phyloP scores from a whole-genome alignment of 92 coral and sea anemone genomes.

The Muricea muricata region DNA sequence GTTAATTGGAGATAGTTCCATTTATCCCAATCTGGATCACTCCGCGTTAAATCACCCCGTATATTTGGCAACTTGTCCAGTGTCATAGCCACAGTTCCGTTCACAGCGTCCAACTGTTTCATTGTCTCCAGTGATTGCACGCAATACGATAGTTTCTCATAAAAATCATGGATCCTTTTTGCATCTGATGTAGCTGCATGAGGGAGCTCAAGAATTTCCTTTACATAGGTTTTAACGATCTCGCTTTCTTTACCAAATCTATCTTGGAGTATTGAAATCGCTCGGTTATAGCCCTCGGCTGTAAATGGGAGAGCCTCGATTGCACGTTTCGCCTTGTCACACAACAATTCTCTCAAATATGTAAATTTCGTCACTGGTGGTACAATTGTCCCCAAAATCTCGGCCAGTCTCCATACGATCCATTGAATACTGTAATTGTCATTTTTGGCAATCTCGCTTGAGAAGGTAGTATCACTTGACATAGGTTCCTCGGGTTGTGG shows the following conservation, averaged over 20 bases:
- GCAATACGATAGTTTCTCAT: no score
- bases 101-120: constrained; percentile 25
- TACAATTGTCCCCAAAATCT: constrained; percentile 15
- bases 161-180: no score
- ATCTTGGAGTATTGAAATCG: no score
- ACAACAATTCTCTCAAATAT: constrained; percentile 20
- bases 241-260: no score
- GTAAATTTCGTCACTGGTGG: constrained; percentile 28
- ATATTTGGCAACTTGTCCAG: constrained; percentile 33
- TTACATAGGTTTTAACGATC: no score
- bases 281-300: not conserved
- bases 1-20: constrained; percentile 31
- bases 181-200: no score
- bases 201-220: no score
- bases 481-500: not conserved
- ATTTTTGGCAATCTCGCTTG: not conserved
- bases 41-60: constrained; percentile 4
- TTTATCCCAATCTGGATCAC: constrained; percentile 33
- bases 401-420: no score
- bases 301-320: constrained; percentile 30
- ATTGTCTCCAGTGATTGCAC: no score
- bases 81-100: constrained; percentile 44
- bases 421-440: constrained; percentile 7
- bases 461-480: not conserved
- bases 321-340: constrained; percentile 15